Percentiles rank a stretch among this genome's conserved stretches.
phyloP scores from a whole-genome alignment of 1,140 invertebrate genomes.

The Papilio polyxenes region DNA sequence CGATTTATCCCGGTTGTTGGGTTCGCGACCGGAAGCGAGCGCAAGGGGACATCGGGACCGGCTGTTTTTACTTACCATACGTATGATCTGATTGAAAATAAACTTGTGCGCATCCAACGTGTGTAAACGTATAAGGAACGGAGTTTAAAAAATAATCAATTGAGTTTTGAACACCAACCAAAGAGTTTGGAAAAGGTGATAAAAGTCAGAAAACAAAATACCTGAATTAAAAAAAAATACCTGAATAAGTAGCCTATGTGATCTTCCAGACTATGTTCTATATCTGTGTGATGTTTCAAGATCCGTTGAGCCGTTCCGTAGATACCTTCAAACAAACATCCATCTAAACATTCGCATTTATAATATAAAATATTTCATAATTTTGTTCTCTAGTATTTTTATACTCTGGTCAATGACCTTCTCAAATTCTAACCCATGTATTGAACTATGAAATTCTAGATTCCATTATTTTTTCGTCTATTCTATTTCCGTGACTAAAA shows the following conservation, averaged over 20 bases:
- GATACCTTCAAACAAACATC: no score
- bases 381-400: not conserved
- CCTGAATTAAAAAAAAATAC: no score
- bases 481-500: not conserved
- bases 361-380: not conserved
- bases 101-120: not conserved
- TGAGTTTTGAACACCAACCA: no score
- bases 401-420: not conserved
- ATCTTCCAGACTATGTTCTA: no score
- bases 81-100: constrained; percentile 13
- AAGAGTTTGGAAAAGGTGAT: no score
- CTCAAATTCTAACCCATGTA: not conserved
- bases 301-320: no score
- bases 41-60: constrained; percentile 10
- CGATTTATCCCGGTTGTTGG: constrained; percentile 27
- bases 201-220: no score
- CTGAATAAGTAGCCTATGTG: no score
- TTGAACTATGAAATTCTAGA: not conserved
- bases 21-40: constrained; percentile 26
- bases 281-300: no score
- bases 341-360: no score
- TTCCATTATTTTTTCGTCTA: not conserved
- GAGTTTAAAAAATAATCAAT: no score
- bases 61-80: constrained; percentile 6
- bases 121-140: not conserved